Percentiles rank a stretch among this genome's conserved stretches.
These are phyloP conservation scores for Meteorus colon DNA, from an alignment of 2,888 invertebrate genomes.

Conservation along the genomic window DNA sequence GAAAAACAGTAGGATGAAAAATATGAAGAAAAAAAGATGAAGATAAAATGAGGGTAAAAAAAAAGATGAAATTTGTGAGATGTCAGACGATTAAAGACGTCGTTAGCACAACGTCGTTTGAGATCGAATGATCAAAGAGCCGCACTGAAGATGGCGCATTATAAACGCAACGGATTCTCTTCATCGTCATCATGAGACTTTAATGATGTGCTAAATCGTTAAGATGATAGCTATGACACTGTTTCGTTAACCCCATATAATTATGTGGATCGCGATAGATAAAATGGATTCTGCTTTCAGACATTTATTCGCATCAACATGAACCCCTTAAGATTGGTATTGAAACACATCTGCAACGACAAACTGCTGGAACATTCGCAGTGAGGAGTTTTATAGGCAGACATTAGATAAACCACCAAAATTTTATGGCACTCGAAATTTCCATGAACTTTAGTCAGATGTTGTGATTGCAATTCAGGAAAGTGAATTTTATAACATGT, in stretches of 20 bases:
- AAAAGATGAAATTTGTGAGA: background rate
- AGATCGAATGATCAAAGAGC: background rate
- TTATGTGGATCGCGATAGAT: slow-evolving; percentile 28
- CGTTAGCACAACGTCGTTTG: background rate
- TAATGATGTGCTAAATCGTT: slow-evolving; percentile 29
- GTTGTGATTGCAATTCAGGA: too few relatives aligned
- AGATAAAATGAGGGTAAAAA: background rate
- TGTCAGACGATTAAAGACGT: background rate
- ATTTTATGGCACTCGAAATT: too few relatives aligned
- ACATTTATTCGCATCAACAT: background rate
- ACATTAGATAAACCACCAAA: background rate
- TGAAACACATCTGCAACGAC: background rate
- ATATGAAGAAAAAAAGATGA: slow-evolving; percentile 33
- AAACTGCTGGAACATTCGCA: background rate
- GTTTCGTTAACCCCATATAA: slow-evolving; percentile 14
- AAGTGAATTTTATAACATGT: too few relatives aligned
- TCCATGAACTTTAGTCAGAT: too few relatives aligned
- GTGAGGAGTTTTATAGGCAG: background rate
- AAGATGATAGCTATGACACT: slow-evolving; percentile 12
- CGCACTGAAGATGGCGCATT: background rate
- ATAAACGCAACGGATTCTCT: background rate
- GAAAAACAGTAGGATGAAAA: background rate
- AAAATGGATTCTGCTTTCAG: background rate
- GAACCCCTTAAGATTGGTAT: background rate
- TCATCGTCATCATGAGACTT: slow-evolving; percentile 18